Base-by-base conservation (phyloP, 2,888 invertebrate genomes). In the Bellardia bayeri region DNA sequence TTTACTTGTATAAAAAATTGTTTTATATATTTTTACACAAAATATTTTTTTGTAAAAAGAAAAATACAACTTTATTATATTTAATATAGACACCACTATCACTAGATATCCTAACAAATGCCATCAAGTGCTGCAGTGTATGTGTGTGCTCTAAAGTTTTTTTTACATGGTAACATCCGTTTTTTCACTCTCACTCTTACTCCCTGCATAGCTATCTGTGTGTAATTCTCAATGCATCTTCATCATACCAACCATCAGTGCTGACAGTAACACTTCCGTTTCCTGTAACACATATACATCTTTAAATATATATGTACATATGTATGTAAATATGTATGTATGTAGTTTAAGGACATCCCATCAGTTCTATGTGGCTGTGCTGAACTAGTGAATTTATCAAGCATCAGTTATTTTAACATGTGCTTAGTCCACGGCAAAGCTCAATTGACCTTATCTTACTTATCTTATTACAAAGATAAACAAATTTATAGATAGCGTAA, bases 221-320 rank as follows among this genome's bases (percentile, higher is more conserved):
- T 42, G 33, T 58, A 2, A 11, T 14, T 30, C 16, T 40, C 56
- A 37, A 54, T 79, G 49, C 80, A 81, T 83, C 71, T 63, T 78
- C 68, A 58, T 82, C 81, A 83, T 64, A 40, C 33, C 42, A 30
- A 11, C 45, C 76, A 79, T 42, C 82, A 68, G 30, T 13, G 56
- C 37, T 84, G 81, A 81, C 87, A 84, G 87, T 79, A 69, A 87
- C 82, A 82, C 87, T 87, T 87, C 85, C 85, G 78, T 85, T 84
- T 87, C 85, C 85, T 56, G 30, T 45, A 64, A 33, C 54, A 42
- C n/a, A 69, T 6, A 45, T 45, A 45, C 14, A 66, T 49, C 37
- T 37, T 1, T 37, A 37, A 37, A 5, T 37, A 37, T 37, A 37
- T 37, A 37, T 6, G 9, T 13, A 45, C 4, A 13, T 45, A 45